These are phyloP conservation scores for Fregetta grallaria DNA, from an alignment of 2,113 vertebrate genomes.

Conservation along the genomic window DNA sequence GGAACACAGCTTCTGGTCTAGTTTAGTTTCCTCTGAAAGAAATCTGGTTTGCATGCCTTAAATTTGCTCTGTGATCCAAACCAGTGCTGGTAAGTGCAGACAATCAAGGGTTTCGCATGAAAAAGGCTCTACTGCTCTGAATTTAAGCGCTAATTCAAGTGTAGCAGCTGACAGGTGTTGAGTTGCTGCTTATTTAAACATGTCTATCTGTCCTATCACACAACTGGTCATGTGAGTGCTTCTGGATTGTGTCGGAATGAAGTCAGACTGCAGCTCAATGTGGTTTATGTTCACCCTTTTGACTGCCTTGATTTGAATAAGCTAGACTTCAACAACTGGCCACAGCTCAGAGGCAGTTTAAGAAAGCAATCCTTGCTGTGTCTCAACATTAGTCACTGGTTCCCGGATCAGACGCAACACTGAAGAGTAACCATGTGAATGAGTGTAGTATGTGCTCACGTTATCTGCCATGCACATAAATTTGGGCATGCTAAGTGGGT, in stretches of 20 bases:
- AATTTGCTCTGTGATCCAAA: neutral
- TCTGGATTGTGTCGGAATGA: neutral
- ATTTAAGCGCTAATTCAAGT: neutral
- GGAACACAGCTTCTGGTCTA: neutral
- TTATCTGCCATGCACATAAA: neutral
- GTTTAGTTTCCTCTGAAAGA: neutral
- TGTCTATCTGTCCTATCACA: neutral
- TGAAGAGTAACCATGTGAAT: neutral
- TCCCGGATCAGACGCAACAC: accelerated
- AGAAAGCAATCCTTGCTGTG: neutral
- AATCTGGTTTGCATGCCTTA: neutral
- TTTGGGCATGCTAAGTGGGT: neutral
- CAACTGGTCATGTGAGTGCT: neutral
- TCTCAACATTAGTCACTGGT: neutral
- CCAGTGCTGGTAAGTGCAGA: neutral
- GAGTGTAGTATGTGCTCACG: neutral
- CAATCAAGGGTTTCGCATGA: neutral
- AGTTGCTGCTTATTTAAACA: neutral
- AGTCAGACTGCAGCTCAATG: neutral
- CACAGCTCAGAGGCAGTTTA: neutral
- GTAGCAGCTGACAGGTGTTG: neutral
- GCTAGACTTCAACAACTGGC: neutral
- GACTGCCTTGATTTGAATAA: neutral
- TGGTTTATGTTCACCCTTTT: neutral
- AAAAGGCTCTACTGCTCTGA: neutral